Percentiles rank a stretch among this genome's conserved stretches.
phyloP scores from a whole-genome alignment of 1,140 invertebrate genomes.

The Mactra quadrangularis region DNA sequence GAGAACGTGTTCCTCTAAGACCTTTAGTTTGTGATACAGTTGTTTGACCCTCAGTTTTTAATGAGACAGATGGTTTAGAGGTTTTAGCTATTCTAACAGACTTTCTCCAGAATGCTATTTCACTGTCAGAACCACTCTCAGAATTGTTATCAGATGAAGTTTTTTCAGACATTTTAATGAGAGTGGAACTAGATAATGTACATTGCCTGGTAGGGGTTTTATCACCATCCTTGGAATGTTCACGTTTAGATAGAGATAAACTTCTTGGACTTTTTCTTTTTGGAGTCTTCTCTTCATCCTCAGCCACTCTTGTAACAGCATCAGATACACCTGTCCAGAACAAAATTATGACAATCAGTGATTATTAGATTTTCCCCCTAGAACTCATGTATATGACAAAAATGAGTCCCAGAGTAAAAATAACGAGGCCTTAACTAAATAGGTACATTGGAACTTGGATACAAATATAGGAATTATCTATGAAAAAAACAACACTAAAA shows the following conservation, averaged over 20 bases:
- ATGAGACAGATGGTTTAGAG: neutral
- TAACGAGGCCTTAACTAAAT: too few relatives aligned
- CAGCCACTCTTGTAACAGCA: constrained; percentile 27
- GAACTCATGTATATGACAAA: too few relatives aligned
- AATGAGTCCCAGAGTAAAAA: too few relatives aligned
- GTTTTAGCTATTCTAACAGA: neutral
- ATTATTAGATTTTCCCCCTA: neutral
- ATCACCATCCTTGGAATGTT: neutral
- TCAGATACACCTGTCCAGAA: constrained; percentile 4
- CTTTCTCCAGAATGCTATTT: constrained; percentile 10
- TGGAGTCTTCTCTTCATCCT: constrained; percentile 38
- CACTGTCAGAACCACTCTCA: neutral
- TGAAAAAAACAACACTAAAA: too few relatives aligned
- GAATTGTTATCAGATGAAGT: too few relatives aligned
- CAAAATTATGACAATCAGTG: too few relatives aligned
- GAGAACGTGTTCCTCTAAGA: constrained; percentile 1
- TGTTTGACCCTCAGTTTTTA: neutral
- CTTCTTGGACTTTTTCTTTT: constrained; percentile 42
- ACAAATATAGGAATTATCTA: too few relatives aligned
- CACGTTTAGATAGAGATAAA: constrained; percentile 31
- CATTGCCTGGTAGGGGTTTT: constrained; percentile 6
- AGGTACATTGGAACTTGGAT: too few relatives aligned
- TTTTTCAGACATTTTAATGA: neutral
- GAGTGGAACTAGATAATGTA: neutral
- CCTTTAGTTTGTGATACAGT: constrained; percentile 11